These are phyloP conservation scores for Dipodomys merriami DNA, from an alignment of 2,113 vertebrate species.

Conservation along the genomic window DNA sequence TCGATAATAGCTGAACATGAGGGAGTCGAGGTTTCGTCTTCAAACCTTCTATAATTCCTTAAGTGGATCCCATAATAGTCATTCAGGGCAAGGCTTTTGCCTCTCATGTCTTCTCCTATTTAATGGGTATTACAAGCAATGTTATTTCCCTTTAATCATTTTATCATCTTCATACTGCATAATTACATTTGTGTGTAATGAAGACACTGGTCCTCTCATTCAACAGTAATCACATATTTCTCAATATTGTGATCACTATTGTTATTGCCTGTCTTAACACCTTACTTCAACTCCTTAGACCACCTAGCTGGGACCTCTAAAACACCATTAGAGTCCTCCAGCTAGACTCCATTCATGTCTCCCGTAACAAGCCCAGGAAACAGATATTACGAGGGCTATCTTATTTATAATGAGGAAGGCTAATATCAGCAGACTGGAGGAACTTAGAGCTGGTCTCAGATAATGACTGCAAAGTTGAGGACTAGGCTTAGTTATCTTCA, in stretches of 20 bases:
- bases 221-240: no score
- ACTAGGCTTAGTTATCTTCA: accelerated
- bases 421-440: background rate
- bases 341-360: no score
- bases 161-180: background rate
- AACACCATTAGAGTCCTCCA: background rate
- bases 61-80: background rate
- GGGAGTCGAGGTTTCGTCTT: background rate
- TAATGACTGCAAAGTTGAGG: accelerated
- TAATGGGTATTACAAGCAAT: background rate
- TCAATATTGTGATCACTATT: accelerated
- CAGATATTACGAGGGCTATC: accelerated
- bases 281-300: background rate
- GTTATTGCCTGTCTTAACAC: accelerated
- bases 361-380: background rate
- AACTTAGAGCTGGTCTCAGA: background rate
- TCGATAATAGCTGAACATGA: background rate
- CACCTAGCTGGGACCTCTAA: accelerated
- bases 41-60: background rate
- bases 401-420: background rate
- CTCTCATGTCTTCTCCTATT: background rate
- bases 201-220: background rate
- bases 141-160: background rate
- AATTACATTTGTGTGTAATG: background rate
- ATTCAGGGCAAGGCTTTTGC: background rate